A percentile compares a stretch with the other conserved stretches of the same genome.
Evolutionary conservation across 2,113 vertebrate genomes (phyloP).

Genomic region (Copsychus sechellarum): DNA sequence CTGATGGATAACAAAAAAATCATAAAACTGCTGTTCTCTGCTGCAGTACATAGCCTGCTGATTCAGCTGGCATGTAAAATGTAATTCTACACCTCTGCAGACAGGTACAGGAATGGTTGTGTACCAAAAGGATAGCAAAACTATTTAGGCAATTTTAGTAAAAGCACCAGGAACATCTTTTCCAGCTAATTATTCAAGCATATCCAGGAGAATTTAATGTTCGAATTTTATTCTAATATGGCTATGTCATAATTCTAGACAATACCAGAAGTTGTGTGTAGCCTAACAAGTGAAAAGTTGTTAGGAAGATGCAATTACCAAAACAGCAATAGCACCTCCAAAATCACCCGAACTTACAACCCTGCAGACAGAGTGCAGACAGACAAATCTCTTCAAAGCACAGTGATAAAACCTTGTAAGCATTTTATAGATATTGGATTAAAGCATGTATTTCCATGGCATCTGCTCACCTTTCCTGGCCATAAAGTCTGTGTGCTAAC

Average conservation of each 20-base stretch:
- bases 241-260: not conserved
- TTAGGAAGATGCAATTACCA: not conserved
- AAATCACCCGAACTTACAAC: not conserved
- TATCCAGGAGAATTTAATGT: not conserved
- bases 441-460: not conserved
- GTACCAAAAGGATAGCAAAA: not conserved
- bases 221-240: not conserved
- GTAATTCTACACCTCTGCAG: not conserved
- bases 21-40: not conserved
- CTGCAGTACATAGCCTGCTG: not conserved
- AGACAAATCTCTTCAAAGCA: not conserved
- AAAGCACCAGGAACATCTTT: not conserved
- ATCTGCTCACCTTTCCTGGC: not conserved
- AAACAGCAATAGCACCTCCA: not conserved
- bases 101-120: not conserved
- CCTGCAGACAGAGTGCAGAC: not conserved
- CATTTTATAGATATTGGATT: rapidly evolving
- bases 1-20: not conserved
- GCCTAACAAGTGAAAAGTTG: not conserved
- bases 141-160: not conserved
- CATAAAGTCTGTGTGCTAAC: not conserved
- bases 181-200: not conserved
- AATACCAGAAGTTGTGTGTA: not conserved
- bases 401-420: not conserved
- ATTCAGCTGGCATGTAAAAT: not conserved